Percentiles rank a stretch among this genome's conserved stretches.
These are phyloP conservation scores for Sarotherodon lohbergeri DNA, from an alignment of 2,113 vertebrate species.

Conservation along the genomic window DNA sequence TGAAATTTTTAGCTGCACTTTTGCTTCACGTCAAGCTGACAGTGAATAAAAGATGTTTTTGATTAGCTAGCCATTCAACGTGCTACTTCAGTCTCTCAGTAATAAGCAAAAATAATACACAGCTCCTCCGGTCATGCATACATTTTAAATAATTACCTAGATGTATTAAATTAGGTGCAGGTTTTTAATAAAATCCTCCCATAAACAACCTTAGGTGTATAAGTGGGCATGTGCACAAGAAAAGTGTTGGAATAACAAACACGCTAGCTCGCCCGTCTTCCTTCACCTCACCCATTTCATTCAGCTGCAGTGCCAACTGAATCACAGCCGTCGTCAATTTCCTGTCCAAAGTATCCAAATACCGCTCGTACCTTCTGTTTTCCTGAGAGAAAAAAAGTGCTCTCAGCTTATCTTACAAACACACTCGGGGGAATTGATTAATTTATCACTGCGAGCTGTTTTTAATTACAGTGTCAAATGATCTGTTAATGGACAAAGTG, in stretches of 20 bases:
- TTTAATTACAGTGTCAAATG: constrained; percentile 75
- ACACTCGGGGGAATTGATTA: constrained; percentile 56
- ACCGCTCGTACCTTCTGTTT: constrained; percentile 10
- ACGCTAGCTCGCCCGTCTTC: neutral
- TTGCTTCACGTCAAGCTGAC: neutral
- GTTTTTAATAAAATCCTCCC: neutral
- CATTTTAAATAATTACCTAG: neutral
- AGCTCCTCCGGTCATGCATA: neutral
- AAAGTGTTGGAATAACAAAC: neutral
- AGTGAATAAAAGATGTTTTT: neutral
- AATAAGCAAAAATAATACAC: neutral
- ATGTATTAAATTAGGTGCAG: neutral
- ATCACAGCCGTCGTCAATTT: constrained; percentile 16
- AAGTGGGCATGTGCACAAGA: neutral
- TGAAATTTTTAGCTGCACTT: neutral
- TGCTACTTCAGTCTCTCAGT: neutral
- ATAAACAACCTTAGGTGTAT: neutral
- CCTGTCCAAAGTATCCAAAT: constrained; percentile 21
- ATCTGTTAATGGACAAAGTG: constrained; percentile 70
- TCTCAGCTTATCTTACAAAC: constrained; percentile 54
- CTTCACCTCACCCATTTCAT: neutral
- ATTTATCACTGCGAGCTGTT: constrained; percentile 63
- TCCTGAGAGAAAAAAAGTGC: constrained; percentile 14
- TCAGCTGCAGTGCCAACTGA: neutral
- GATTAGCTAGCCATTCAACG: neutral